Evolutionary conservation across 1,140 invertebrate genomes (phyloP).

Genomic region (Caenorhabditis elegans): DNA sequence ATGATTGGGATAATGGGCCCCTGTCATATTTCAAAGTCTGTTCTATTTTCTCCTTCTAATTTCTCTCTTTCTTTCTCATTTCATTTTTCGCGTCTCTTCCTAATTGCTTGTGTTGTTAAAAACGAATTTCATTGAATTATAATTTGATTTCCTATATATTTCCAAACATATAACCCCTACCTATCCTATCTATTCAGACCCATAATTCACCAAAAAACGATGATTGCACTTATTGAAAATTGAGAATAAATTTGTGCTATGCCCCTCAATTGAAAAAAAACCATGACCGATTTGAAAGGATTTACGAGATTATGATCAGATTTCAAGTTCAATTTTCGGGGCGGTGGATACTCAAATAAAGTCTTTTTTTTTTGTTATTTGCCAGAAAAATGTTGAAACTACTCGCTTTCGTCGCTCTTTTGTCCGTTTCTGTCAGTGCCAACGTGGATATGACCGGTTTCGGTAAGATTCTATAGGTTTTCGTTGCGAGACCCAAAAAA

Average conservation of each 20-base stretch:
- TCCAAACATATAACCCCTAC: not conserved
- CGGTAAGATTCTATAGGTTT: not conserved
- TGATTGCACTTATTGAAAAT: slow-evolving; percentile 28
- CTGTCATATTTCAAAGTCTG: slow-evolving; percentile 10
- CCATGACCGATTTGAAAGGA: not conserved
- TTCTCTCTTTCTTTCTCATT: not conserved
- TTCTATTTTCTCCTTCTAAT: not conserved
- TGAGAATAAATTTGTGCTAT: slow-evolving; percentile 32
- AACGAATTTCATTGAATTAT: not conserved
- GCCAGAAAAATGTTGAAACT: not conserved
- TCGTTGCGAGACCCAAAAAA: too few relatives aligned
- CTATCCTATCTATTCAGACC: not conserved
- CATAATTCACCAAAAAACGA: not conserved
- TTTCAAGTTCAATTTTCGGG: not conserved
- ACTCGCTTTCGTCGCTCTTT: not conserved
- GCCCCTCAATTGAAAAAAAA: not conserved
- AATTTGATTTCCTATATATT: not conserved
- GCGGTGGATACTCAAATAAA: too few relatives aligned
- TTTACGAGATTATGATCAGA: not conserved
- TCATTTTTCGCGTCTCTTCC: too few relatives aligned
- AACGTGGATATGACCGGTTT: not conserved
- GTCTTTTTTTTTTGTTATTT: too few relatives aligned
- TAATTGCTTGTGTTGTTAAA: not conserved
- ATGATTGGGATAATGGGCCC: not conserved
- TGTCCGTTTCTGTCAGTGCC: not conserved